Evolutionary conservation across 2,888 invertebrate species (phyloP).

Genomic region (Hypomecis atomaria): DNA sequence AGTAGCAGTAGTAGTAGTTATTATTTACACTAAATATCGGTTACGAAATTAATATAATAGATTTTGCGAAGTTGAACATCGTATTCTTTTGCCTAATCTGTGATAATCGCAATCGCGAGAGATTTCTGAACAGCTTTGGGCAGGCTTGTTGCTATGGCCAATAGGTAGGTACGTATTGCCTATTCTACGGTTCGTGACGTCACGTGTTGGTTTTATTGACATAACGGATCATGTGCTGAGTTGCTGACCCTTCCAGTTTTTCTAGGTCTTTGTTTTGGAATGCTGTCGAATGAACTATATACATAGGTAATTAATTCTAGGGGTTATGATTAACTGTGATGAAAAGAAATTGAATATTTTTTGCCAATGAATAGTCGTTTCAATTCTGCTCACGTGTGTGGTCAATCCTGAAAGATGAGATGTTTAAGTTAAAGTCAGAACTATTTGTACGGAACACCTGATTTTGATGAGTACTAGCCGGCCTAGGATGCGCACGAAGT

Average conservation of each 20-base stretch:
- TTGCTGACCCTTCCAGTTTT: constrained; percentile 25
- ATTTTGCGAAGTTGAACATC: constrained; percentile 1
- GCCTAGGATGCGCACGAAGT: too few species aligned
- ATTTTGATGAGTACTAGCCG: too few species aligned
- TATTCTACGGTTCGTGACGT: constrained; percentile 22
- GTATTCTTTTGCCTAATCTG: constrained; percentile 5
- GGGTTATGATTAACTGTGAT: neutral
- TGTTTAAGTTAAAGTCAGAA: too few species aligned
- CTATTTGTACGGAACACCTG: too few species aligned
- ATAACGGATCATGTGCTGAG: constrained; percentile 27
- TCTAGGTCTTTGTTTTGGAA: constrained; percentile 30
- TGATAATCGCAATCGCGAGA: constrained; percentile 17
- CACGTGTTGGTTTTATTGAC: constrained; percentile 32
- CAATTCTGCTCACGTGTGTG: neutral
- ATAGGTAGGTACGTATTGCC: neutral
- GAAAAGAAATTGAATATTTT: neutral
- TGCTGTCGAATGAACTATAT: constrained; percentile 18
- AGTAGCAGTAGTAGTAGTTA: too few species aligned
- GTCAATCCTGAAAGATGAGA: neutral
- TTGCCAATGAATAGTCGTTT: neutral
- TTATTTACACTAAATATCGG: too few species aligned
- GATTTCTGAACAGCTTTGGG: constrained; percentile 32
- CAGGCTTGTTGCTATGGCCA: constrained; percentile 31
- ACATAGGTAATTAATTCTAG: neutral
- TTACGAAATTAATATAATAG: too few species aligned